Percentiles rank a stretch among this genome's conserved stretches.
phyloP scores from a whole-genome alignment of 2,888 invertebrate species.

The Cataglyphis altisquamis region DNA sequence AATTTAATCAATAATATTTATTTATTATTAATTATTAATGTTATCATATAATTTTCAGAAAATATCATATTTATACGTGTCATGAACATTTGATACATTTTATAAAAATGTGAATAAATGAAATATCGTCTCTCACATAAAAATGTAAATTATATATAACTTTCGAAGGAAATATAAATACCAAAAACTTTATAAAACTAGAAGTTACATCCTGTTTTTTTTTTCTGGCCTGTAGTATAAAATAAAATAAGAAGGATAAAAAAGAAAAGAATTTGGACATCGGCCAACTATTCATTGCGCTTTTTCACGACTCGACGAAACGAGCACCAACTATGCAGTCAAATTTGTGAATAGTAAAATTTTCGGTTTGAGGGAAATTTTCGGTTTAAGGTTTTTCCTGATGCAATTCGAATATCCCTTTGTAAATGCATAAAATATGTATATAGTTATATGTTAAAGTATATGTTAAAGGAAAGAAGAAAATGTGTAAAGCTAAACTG shows the following conservation, averaged over 20 bases:
- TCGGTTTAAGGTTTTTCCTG: not conserved
- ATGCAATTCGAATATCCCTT: constrained; percentile 19
- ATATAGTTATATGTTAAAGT: not conserved
- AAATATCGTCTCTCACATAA: not conserved
- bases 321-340: not conserved
- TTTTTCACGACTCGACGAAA: constrained; percentile 6
- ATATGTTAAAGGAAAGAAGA: not conserved
- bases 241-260: constrained; percentile 14
- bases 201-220: not conserved
- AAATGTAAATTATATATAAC: not conserved
- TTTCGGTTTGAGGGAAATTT: constrained; percentile 21
- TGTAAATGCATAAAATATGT: constrained; percentile 1
- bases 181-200: constrained; percentile 16
- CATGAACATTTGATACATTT: not conserved
- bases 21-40: not conserved
- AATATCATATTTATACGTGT: not conserved
- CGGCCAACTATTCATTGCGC: constrained; percentile 3
- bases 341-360: constrained; percentile 23
- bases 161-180: constrained; percentile 16
- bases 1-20: not conserved
- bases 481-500: not conserved
- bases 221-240: not conserved
- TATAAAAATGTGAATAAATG: constrained; percentile 1
- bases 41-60: not conserved
- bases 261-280: constrained; percentile 4